A percentile compares a stretch with the other conserved stretches of the same genome.
phyloP scores from a whole-genome alignment of 2,797 vertebrate genomes.

The Sebastes flavidus region DNA sequence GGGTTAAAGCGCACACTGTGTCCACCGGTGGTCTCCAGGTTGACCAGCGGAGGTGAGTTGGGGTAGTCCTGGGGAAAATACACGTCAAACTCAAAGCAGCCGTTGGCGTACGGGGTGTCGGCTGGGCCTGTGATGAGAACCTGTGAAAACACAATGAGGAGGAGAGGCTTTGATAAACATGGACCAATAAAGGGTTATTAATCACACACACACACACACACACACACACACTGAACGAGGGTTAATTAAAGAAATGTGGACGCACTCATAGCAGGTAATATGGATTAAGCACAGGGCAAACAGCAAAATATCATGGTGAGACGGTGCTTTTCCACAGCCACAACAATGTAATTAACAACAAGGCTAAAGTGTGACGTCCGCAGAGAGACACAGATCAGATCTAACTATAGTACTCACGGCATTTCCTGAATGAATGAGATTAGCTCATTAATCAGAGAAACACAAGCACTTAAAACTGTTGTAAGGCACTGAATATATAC shows the following conservation, averaged over 20 bases:
- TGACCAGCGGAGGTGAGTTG: slow-evolving; percentile 97
- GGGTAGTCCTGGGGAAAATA: slow-evolving; percentile 99
- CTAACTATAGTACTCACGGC: not conserved
- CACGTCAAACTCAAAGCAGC: slow-evolving; percentile 98
- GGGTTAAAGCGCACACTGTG: slow-evolving; percentile 99
- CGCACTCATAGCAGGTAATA: not conserved
- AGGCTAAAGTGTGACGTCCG: slow-evolving; percentile 10
- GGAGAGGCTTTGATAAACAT: not conserved
- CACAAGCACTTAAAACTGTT: not conserved
- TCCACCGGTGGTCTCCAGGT: slow-evolving; percentile 97
- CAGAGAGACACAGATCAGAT: not conserved
- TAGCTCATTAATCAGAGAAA: slow-evolving; percentile 42
- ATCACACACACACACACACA: not conserved
- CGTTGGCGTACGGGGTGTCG: slow-evolving; percentile 97
- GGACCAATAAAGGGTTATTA: not conserved
- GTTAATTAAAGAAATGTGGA: slow-evolving; percentile 30
- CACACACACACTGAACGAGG: not conserved
- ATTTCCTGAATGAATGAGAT: slow-evolving; percentile 13
- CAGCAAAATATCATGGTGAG: not conserved
- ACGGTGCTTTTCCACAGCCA: not conserved
- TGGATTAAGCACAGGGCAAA: slow-evolving; percentile 3
- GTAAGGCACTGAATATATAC: not conserved
- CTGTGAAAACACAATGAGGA: slow-evolving; percentile 76
- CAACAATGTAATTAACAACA: slow-evolving; percentile 23
- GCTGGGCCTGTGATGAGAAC: slow-evolving; percentile 99